Evolutionary conservation across 2,797 vertebrate species (phyloP).

Genomic region (Gymnoscopelus braueri): DNA sequence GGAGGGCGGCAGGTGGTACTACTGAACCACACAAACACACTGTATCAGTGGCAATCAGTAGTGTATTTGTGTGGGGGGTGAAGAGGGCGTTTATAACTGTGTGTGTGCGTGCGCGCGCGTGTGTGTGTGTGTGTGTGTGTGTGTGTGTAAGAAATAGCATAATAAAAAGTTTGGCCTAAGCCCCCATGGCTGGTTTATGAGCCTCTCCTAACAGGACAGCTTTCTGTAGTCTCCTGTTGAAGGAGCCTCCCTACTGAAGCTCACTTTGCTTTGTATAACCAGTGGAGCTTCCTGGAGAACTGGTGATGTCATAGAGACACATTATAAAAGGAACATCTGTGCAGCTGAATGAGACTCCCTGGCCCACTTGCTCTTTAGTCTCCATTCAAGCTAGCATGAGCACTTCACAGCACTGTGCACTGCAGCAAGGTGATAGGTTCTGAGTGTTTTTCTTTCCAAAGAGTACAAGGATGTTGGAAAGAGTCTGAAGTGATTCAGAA

Average conservation of each 20-base stretch:
- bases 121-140: too few relatives aligned
- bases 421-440: conserved; percentile 5
- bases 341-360: conserved; percentile 31
- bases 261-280: conserved; percentile 8
- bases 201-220: conserved; percentile 41
- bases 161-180: conserved; percentile 48
- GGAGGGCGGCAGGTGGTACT: conserved; percentile 57
- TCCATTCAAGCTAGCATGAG: conserved; percentile 24
- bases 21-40: conserved; percentile 34
- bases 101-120: background rate
- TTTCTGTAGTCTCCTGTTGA: conserved; percentile 54
- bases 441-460: conserved; percentile 19
- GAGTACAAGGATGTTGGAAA: conserved; percentile 3
- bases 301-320: conserved; percentile 47
- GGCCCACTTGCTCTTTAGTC: conserved; percentile 29
- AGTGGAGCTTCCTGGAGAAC: conserved; percentile 44
- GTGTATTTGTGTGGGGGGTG: background rate
- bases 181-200: conserved; percentile 55
- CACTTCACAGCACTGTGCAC: too few relatives aligned
- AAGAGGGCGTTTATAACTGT: too few relatives aligned
- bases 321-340: conserved; percentile 63
- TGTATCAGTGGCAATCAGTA: background rate
- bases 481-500: conserved; percentile 9
- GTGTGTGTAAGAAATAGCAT: conserved; percentile 1
- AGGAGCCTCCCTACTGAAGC: conserved; percentile 37